These are phyloP conservation scores for Cacoxenus indagator DNA, from an alignment of 2,888 invertebrate genomes.

Conservation along the genomic window DNA sequence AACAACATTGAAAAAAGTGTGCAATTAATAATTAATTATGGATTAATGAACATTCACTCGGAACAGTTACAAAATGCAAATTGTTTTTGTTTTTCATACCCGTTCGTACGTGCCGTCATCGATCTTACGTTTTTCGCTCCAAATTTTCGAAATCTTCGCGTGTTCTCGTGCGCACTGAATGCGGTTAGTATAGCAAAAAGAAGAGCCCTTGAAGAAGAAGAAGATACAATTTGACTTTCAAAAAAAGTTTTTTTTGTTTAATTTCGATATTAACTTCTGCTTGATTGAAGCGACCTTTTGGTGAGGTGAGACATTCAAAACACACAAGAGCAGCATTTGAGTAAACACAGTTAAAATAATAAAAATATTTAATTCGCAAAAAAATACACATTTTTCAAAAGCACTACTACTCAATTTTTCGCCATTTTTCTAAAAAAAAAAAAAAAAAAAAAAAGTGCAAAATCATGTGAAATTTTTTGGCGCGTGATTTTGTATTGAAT, in stretches of 20 bases:
- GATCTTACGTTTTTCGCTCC: background rate
- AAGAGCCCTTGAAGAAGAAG: too few relatives aligned
- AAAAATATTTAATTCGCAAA: slow-evolving; percentile 7
- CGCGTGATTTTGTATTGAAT: slow-evolving; percentile 3
- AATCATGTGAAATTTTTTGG: background rate
- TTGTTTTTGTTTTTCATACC: slow-evolving; percentile 68
- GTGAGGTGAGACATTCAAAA: slow-evolving; percentile 72
- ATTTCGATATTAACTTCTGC: too few relatives aligned
- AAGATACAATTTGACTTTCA: too few relatives aligned
- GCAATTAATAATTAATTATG: slow-evolving; percentile 43
- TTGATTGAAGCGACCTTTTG: slow-evolving; percentile 58
- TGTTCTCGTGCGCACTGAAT: background rate
- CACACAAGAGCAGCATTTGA: slow-evolving; percentile 65
- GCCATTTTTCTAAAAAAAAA: slow-evolving; percentile 26
- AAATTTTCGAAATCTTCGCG: too few relatives aligned
- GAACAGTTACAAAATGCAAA: slow-evolving; percentile 45
- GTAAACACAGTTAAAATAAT: slow-evolving; percentile 22
- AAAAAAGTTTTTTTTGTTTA: too few relatives aligned
- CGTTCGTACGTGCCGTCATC: too few relatives aligned
- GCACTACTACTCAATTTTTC: slow-evolving; percentile 31
- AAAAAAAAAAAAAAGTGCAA: slow-evolving; percentile 31
- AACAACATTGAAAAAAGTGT: slow-evolving; percentile 39
- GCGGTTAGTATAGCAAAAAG: too few relatives aligned
- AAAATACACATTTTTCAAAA: background rate
- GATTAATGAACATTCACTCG: slow-evolving; percentile 43